Percentiles rank a stretch among this genome's conserved stretches.
Conservation (phyloP, 2,113 vertebrate genomes). For the Oryzias woworae region DNA sequence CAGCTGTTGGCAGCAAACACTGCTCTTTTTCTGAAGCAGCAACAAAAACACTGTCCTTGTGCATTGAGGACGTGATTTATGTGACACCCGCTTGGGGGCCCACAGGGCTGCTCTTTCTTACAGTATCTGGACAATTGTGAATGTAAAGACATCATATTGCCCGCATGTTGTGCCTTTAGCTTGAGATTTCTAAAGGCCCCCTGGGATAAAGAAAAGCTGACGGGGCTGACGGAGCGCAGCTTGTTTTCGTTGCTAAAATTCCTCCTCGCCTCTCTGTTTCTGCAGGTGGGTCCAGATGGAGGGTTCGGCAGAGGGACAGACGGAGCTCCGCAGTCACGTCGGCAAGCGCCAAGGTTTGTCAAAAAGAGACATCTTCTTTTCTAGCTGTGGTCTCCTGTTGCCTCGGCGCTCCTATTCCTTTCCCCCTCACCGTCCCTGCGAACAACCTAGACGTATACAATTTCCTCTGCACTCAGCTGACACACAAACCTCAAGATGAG, state of each 20-base stretch:
- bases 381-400: neutral
- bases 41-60: slow-evolving; percentile 60
- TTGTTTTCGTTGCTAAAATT: slow-evolving; percentile 61
- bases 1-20: slow-evolving; percentile 53
- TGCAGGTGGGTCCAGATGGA: slow-evolving; percentile 75
- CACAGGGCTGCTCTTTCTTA: slow-evolving; percentile 44
- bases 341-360: slow-evolving; percentile 64
- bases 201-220: slow-evolving; percentile 26
- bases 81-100: slow-evolving; percentile 57
- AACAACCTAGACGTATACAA: slow-evolving; percentile 12
- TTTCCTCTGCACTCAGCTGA: slow-evolving; percentile 19
- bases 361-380: neutral
- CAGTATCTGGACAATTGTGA: slow-evolving; percentile 58
- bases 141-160: slow-evolving; percentile 48
- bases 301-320: slow-evolving; percentile 52
- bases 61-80: slow-evolving; percentile 72
- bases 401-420: neutral
- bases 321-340: slow-evolving; percentile 53
- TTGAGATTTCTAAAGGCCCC: slow-evolving; percentile 59
- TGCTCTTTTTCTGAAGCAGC: slow-evolving; percentile 46
- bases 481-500: slow-evolving; percentile 25
- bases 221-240: slow-evolving; percentile 34
- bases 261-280: slow-evolving; percentile 35
- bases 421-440: slow-evolving; percentile 13
- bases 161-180: slow-evolving; percentile 66